Base-by-base conservation (phyloP, 1,140 invertebrate genomes). In the Eupristina koningsbergeri region DNA sequence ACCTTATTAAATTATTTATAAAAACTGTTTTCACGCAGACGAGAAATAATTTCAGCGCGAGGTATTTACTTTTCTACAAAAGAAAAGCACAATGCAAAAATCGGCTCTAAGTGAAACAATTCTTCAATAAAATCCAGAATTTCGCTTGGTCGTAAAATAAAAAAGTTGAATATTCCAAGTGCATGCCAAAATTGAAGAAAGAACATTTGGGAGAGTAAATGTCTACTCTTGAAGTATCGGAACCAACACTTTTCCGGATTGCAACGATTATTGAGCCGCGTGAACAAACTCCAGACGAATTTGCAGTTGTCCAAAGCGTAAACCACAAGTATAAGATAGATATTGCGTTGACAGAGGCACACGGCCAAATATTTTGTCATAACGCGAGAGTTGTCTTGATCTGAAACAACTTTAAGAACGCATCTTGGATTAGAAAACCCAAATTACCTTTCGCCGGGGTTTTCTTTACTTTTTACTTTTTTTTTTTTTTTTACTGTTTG, bases 161-260 rank as follows among this genome's bases (percentile, higher is more conserved):
- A 36, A 31, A 80, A 58, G 61, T 79, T 67, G 11, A 64, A 79
- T n/a, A 34, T 71, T 53, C 64, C 26, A 15, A 22, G 8, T 5
- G 67, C 11, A 73, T 80, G 79, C 67, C 79, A 80, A 80, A 47
- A 80, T 17, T 71, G 22, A 39, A 26, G 15, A 39, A 13, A 39
- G 29, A 19, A 11, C 31, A 50, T 22, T 80, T 45, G 3, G 1
- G 53, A 13, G 53, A 2, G 47, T 79, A 80, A 80, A 71, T 31
- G 47, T 15, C 63, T n/a, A n/a, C n/a, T 58, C 13, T 41, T 71
- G 22, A n/a, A 71, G 13, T 22, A 50, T 34, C 22, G 22, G 22
- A 80, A 80, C 47, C 26, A 19, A 36, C 45, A 47, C 29, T 80
- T 36, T 80, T 71, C 64, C 9, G 19, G 29, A 34, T 53, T 13